phyloP scores from a whole-genome alignment of 2,888 invertebrate genomes.

The Athripsodes cinereus region DNA sequence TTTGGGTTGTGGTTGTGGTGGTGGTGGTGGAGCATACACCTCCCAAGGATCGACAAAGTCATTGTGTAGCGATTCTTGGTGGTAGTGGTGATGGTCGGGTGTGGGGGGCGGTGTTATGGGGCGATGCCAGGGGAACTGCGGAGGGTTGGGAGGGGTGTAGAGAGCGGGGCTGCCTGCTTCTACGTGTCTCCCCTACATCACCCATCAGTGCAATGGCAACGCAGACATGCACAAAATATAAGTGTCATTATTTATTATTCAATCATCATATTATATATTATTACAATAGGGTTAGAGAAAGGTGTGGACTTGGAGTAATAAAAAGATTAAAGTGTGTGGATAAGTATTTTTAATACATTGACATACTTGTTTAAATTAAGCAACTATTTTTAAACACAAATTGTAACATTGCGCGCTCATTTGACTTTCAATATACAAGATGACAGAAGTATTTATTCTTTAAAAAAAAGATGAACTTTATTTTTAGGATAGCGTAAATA shows the following conservation, averaged over 20 bases:
- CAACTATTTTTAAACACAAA: no score
- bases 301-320: no score
- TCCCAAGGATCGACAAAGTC: constrained; percentile 68
- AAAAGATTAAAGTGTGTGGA: no score
- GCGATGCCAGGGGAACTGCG: constrained; percentile 45
- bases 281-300: no score
- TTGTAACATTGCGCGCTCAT: no score
- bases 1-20: not conserved
- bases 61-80: constrained; percentile 26
- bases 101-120: constrained; percentile 42
- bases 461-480: no score
- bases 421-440: no score
- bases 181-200: constrained; percentile 26
- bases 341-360: constrained; percentile 10
- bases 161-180: constrained; percentile 20
- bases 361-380: constrained; percentile 11
- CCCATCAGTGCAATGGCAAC: constrained; percentile 21
- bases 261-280: no score
- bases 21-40: constrained; percentile 40
- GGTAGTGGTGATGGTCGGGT: constrained; percentile 30
- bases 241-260: constrained; percentile 12
- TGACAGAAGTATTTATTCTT: no score
- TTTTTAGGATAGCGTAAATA: no score
- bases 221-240: constrained; percentile 29
- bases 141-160: constrained; percentile 38